Evolutionary conservation across 2,888 invertebrate genomes (phyloP), one percentile per base, ranked within the genome.

Genomic region (Rhyacophila evoluta): DNA sequence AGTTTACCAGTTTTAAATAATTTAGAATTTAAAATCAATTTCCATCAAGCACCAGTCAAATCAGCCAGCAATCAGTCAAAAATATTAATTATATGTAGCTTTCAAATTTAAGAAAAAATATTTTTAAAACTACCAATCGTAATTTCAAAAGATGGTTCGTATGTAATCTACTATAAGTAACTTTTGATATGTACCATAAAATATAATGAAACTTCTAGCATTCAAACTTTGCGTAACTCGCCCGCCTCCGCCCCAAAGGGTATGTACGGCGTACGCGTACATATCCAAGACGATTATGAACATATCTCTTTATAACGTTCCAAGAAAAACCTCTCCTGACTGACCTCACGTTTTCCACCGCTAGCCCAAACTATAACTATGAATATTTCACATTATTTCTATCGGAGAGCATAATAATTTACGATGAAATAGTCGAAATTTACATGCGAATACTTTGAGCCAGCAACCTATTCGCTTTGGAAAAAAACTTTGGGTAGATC

Each of bases 341-440:
- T 55, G 19, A 19, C 55, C 55, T 55, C 55, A 55, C 55, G 55
- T 55, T 15, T 19, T 10, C 19, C 55, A 25, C 10, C 19, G 5
- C 55, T 25, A 55, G 29, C 15, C 55, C 25, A 19, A 55, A 55
- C 15, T 19, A 12, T 25, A 55, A 10, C 55, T 55, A 25, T 55
- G 55, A 55, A 55, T 55, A 55, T 55, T 55, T 55, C 55, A 55
- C 55, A 55, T 55, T 25, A 55, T 25, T 55, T 25, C 19, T 19
- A 5, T 55, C 55, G 25, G 55, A 12, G 8, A 19, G 19, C 55
- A 10, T 25, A 55, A 19, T 8, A 55, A 8, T 19, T 25, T 55
- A 8, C 10, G 10, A 19, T 19, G 6, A 25, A 55, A 55, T 25
- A 2, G 15, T 55, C 19, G 55, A 55, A 15, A 55, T 55, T 55